Evolutionary conservation across 30 jellyfish, hydroid and myxozoan species (phyloP).

Genomic region (Aurelia coerulea): DNA sequence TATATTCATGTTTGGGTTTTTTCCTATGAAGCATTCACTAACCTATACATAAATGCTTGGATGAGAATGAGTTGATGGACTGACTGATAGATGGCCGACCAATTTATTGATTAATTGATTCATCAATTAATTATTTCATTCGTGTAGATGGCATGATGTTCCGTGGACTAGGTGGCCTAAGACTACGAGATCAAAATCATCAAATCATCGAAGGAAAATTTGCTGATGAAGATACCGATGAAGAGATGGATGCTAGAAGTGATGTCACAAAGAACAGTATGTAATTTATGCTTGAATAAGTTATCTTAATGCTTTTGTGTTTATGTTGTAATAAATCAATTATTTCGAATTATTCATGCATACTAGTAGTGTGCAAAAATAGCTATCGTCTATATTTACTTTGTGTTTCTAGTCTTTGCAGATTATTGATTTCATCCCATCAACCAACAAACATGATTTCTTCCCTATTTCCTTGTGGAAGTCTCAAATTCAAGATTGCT

Average conservation of each 20-base stretch:
- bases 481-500: too few relatives aligned
- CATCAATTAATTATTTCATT: background rate
- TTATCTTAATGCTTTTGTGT: background rate
- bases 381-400: too few relatives aligned
- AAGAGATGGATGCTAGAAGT: constrained; percentile 57
- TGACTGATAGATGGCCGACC: too few relatives aligned
- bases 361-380: too few relatives aligned
- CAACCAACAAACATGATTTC: too few relatives aligned
- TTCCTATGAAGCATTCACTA: too few relatives aligned
- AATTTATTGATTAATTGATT: too few relatives aligned
- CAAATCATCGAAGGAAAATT: constrained; percentile 73
- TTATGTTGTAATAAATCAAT: background rate
- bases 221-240: constrained; percentile 69
- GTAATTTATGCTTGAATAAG: constrained; percentile 17
- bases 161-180: constrained; percentile 81
- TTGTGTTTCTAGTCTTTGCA: too few relatives aligned
- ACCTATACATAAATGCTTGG: too few relatives aligned
- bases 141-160: constrained; percentile 74
- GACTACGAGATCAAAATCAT: constrained; percentile 68
- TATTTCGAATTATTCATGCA: background rate
- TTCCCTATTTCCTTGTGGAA: too few relatives aligned
- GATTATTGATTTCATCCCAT: too few relatives aligned
- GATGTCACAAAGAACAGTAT: constrained; percentile 47
- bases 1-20: too few relatives aligned
- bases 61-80: background rate